Evolutionary conservation across 30 jellyfish, hydroid and myxozoan species (phyloP), one percentile per base, ranked within the genome.

Genomic region (Turritopsis dohrnii): DNA sequence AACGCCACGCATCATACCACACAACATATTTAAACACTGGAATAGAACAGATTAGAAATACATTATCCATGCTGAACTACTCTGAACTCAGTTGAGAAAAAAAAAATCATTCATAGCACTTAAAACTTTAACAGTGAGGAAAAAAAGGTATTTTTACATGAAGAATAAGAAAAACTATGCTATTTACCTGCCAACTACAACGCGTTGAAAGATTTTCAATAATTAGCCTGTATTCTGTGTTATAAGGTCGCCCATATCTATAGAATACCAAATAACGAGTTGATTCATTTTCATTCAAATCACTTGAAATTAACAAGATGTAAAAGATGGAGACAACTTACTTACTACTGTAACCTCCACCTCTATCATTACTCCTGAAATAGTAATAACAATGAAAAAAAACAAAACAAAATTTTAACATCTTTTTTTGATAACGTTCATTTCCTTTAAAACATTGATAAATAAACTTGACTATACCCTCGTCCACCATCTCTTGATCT

Each of bases 191-290:
- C 99, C 99, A 95, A 28, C 99, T 96, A 76, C 95, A 85, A 53
- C 98, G 77, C 16, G 96, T 83, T 31, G 99, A 95, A 18, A 95
- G 88, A 81, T 95, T 95, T 75, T 90, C 96, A 31, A 95, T 90
- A 79, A 90, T 87, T 25, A 95, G 66, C 22, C 97, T 87, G 92
- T 84, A 92, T 84, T 95, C 99, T 74, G 99, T 95, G 86, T 95
- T 95, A 84, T 87, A 95, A 28, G 99, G 99, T 1, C 99, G 97
- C 9, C 99, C 97, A 95, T 90, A 95, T 53, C 99, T 90, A 88
- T 9, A 82, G 29, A 74, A 24, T 1, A 74, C 18, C 65, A 74
- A 24, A 74, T n/a, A 1, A 7, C 28, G 17, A 69, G 30, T 8
- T 23, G 30, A 9, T 69, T 7, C 77, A 69, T 69, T 69, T 18